Conservation (phyloP, 2,888 invertebrate genomes). For the Xanthia icteritia region DNA sequence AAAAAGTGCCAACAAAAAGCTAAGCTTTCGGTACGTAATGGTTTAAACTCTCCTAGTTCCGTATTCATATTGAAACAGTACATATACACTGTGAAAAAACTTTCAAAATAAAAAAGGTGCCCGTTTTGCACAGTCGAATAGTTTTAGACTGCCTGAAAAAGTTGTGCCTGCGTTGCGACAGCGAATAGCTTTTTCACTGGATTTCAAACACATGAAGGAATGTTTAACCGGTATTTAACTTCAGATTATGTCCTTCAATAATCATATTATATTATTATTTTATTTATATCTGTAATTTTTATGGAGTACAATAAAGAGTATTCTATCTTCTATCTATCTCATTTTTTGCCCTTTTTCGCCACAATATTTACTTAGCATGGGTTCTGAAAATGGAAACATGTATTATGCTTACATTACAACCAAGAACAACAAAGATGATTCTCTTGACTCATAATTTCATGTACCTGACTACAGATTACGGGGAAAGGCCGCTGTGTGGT, state of each 20-base stretch:
- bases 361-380: neutral
- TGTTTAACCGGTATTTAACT: slow-evolving; percentile 13
- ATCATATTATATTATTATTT: too few relatives aligned
- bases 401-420: neutral
- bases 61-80: slow-evolving; percentile 1
- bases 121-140: slow-evolving; percentile 38
- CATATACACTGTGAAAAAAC: slow-evolving; percentile 12
- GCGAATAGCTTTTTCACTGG: slow-evolving; percentile 28
- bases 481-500: neutral
- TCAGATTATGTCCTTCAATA: neutral
- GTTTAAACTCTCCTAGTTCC: neutral
- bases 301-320: too few relatives aligned
- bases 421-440: neutral
- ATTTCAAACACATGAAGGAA: slow-evolving; percentile 10
- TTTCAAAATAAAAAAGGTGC: slow-evolving; percentile 24
- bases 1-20: neutral
- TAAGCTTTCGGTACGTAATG: neutral
- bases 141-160: slow-evolving; percentile 42
- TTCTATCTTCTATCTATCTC: too few relatives aligned
- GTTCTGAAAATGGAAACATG: neutral
- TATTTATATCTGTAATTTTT: too few relatives aligned
- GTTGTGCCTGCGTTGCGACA: slow-evolving; percentile 28
- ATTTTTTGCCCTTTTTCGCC: neutral
- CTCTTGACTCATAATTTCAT: neutral
- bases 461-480: neutral